Conservation (phyloP, 1,140 invertebrate species). For the Holcopasites calliopsidis region DNA sequence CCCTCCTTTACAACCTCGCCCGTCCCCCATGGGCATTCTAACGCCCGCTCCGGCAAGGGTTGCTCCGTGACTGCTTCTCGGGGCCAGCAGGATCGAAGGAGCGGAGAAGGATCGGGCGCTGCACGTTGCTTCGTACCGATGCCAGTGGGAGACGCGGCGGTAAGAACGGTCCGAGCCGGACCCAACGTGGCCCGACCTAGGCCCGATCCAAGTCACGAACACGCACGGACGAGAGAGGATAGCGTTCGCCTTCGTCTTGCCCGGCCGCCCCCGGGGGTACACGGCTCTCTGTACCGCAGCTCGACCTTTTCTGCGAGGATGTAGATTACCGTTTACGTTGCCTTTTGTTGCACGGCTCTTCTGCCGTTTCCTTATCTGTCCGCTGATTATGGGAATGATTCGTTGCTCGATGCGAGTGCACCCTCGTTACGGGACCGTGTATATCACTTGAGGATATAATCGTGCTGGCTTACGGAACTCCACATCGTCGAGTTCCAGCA, state of each 20-base stretch:
- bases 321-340: slow-evolving; percentile 47
- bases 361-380: slow-evolving; percentile 40
- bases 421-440: neutral
- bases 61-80: slow-evolving; percentile 65
- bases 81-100: slow-evolving; percentile 60
- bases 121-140: neutral
- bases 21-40: slow-evolving; percentile 61
- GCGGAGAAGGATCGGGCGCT: slow-evolving; percentile 44
- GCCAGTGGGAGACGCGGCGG: slow-evolving; percentile 22
- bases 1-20: slow-evolving; percentile 52
- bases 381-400: slow-evolving; percentile 31
- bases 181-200: slow-evolving; percentile 27
- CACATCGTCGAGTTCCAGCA: neutral
- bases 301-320: slow-evolving; percentile 46
- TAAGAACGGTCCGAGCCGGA: slow-evolving; percentile 37
- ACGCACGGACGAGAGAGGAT: slow-evolving; percentile 61
- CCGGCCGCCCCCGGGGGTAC: slow-evolving; percentile 58
- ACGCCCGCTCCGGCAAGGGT: slow-evolving; percentile 62
- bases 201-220: slow-evolving; percentile 61
- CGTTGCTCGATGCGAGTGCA: neutral
- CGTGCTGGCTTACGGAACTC: too few relatives aligned
- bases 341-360: slow-evolving; percentile 18
- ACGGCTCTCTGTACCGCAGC: slow-evolving; percentile 25
- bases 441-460: neutral
- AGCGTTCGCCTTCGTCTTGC: slow-evolving; percentile 49